Evolutionary conservation across 2,797 vertebrate genomes (phyloP).

Genomic region (Parambassis ranga): DNA sequence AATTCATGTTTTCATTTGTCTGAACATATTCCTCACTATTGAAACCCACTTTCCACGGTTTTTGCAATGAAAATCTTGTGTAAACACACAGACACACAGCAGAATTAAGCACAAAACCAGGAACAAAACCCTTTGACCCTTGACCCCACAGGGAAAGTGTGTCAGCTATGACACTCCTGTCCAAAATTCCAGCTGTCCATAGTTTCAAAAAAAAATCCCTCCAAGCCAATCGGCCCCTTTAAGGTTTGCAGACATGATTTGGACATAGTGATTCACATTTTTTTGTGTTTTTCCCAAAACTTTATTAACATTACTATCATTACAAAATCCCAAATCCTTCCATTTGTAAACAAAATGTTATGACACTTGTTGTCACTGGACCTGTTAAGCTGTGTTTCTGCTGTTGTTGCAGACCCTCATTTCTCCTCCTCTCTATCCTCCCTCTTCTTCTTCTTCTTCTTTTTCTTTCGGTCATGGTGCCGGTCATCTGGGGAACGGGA

Average conservation of each 20-base stretch:
- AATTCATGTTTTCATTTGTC: no score
- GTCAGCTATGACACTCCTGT: conserved; percentile 46
- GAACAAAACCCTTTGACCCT: no score
- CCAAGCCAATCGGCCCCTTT: neutral
- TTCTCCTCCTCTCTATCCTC: conserved; percentile 39
- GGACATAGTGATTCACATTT: neutral
- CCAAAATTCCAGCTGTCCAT: conserved; percentile 51
- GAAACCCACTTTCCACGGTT: neutral
- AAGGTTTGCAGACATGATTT: neutral
- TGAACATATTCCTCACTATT: no score
- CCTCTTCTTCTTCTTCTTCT: conserved; percentile 73
- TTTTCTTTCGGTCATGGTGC: conserved; percentile 82
- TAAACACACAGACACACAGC: neutral
- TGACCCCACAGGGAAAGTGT: conserved; percentile 24
- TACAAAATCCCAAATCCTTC: accelerated
- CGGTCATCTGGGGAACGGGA: conserved; percentile 82
- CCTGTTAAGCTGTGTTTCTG: neutral
- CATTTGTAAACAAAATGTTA: neutral
- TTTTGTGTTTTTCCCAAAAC: neutral
- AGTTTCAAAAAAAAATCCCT: neutral
- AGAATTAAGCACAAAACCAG: neutral
- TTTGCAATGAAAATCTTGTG: neutral
- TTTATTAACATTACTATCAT: conserved; percentile 11
- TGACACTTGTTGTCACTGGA: neutral
- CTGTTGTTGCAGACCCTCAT: conserved; percentile 11